Percentiles rank a stretch among this genome's conserved stretches.
Evolutionary conservation across 2,888 invertebrate species (phyloP).

Genomic region (Petrolisthes cinctipes): DNA sequence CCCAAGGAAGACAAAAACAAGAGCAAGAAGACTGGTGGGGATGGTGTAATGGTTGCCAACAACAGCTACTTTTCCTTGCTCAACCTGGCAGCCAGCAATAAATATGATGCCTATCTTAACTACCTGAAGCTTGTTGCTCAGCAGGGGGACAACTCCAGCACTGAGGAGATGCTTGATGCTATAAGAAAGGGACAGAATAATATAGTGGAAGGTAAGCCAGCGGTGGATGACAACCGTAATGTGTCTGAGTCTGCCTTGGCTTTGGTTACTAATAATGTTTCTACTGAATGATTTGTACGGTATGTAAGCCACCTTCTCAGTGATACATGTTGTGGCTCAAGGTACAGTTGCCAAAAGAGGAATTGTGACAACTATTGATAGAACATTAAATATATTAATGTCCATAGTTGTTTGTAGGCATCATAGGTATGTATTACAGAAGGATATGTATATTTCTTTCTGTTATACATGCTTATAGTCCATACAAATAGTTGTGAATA

Average conservation of each 20-base stretch:
- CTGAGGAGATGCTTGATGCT: constrained; percentile 45
- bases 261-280: constrained; percentile 54
- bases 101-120: constrained; percentile 57
- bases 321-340: not conserved
- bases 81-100: constrained; percentile 54
- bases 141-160: constrained; percentile 35
- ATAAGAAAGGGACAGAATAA: constrained; percentile 35
- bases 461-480: no score
- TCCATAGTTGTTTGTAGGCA: no score
- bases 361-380: no score
- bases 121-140: constrained; percentile 54
- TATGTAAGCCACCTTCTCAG: not conserved
- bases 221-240: constrained; percentile 59
- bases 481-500: no score
- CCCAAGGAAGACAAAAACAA: constrained; percentile 46
- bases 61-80: constrained; percentile 56
- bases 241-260: constrained; percentile 55
- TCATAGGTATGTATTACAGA: no score
- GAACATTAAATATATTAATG: no score
- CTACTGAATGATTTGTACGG: constrained; percentile 14
- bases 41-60: constrained; percentile 37
- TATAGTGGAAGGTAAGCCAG: constrained; percentile 39
- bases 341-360: no score
- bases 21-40: constrained; percentile 39
- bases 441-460: no score